Evolutionary conservation across 2,888 invertebrate species (phyloP), one percentile per base, ranked within the genome.

Genomic region (Branchipolynoe longqiensis): DNA sequence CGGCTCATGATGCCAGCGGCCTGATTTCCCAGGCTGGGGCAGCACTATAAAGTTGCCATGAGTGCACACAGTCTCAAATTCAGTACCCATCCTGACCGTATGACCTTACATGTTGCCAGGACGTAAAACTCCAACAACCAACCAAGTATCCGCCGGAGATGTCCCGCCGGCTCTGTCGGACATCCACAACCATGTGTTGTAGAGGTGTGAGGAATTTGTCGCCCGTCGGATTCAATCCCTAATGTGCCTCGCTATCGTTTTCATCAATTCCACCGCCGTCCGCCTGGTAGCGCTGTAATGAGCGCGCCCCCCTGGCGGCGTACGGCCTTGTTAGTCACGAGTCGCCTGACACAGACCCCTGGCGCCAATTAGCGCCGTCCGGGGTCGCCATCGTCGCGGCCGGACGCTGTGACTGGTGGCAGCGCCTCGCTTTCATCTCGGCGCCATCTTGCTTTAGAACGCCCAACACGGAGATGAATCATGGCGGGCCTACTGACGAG

Each of bases 391-490:
- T 14, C 18, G 62, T n/a, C 62, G n/a, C n/a, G n/a, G n/a, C n/a
- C n/a, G n/a, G n/a, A n/a, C n/a, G n/a, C n/a, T n/a, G n/a, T n/a
- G n/a, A n/a, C n/a, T n/a, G n/a, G n/a, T n/a, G n/a, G n/a, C n/a
- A n/a, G n/a, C n/a, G n/a, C n/a, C n/a, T n/a, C n/a, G n/a, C n/a
- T 62, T 62, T 62, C 62, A 62, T 62, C 62, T 62, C 31, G 62
- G 31, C 14, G 62, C 28, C 62, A 31, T 62, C 28, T 62, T 62
- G 1, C 25, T 28, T 31, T 28, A 28, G 18, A 25, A 25, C 25
- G 31, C 31, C 62, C 31, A 56, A 28, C 62, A 62, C 3, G 62
- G n/a, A 8, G 56, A 14, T n/a, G n/a, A n/a, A n/a, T 56, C 56
- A 56, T 25, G 22, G 56, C 56, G 25, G 22, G 56, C 25, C 25